Percentiles rank a stretch among this genome's conserved stretches.
phyloP scores from a whole-genome alignment of 1,140 invertebrate genomes.

The Caenorhabditis briggsae region DNA sequence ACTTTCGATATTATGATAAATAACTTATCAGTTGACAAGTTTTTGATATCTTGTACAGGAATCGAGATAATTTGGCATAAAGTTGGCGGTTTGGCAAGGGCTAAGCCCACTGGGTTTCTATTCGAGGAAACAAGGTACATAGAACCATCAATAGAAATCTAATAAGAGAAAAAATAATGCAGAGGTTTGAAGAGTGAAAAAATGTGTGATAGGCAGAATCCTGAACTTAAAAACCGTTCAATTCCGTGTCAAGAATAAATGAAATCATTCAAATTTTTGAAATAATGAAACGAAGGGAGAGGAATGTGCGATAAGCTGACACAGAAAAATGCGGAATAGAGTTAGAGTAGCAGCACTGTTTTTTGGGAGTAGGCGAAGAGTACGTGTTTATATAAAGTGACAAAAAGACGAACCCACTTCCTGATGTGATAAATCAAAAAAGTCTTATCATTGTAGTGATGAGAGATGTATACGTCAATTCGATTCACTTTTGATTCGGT shows the following conservation, averaged over 20 bases:
- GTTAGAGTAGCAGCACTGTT: neutral
- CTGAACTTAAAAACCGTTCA: neutral
- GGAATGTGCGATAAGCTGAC: neutral
- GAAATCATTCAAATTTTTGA: constrained; percentile 22
- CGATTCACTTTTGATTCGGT: constrained; percentile 26
- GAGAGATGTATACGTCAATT: neutral
- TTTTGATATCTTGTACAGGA: too few species aligned
- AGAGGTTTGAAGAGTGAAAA: neutral
- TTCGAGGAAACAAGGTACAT: too few species aligned
- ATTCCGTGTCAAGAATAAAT: neutral
- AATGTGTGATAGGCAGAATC: neutral
- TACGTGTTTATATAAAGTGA: neutral
- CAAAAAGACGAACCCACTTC: neutral
- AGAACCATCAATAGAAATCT: too few species aligned
- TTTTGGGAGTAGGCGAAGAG: neutral
- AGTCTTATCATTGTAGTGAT: constrained; percentile 10
- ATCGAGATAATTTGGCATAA: too few species aligned
- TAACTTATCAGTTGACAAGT: too few species aligned
- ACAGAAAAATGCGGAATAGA: neutral
- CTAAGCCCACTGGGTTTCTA: too few species aligned
- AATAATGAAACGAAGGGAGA: neutral
- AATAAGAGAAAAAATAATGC: neutral
- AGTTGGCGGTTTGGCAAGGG: too few species aligned
- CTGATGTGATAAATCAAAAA: constrained; percentile 46
- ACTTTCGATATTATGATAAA: too few species aligned